Evolutionary conservation across 2,888 invertebrate genomes (phyloP), one percentile per base, ranked within the genome.

Genomic region (Drosophila differens): DNA sequence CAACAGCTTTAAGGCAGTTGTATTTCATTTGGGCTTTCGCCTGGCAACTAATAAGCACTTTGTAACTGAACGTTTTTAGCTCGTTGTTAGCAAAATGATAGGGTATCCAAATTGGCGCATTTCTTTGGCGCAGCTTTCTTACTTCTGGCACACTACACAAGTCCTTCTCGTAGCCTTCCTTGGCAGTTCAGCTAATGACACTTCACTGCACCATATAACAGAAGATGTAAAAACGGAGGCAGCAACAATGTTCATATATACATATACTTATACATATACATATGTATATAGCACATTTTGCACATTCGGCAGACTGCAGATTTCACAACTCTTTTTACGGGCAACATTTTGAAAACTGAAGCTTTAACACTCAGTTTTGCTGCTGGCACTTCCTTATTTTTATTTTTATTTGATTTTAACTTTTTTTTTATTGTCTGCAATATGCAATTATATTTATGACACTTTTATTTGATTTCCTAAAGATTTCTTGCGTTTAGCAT

Each of bases 361-460:
- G 51, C 41, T 39, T 44, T 33, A 55, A 33, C n/a, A 33, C 0
- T 4, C 25, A 25, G 41, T 32, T 9, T 25, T 28, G 28, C 4
- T 37, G 55, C 41, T 22, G 55, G 44, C 14, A 63, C 54, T 57
- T 70, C 44, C 39, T 51, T 58, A 54, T 53, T 30, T 47, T 10
- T 52, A 41, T 47, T 22, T 25, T 47, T 47, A 25, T 47, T 47
- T 25, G 47, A 9, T 25, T 16, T 47, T 25, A 16, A 28, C 41
- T 30, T 47, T 61, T 55, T 66, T 47, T 65, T 78, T 72, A 65
- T 65, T 76, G 67, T 55, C 63, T 69, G 67, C 61, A 66, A 74
- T 59, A 49, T 78, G 85, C 88, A 85, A 85, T 85, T 85, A 90
- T 85, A 83, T 85, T 90, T 90, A 85, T 85, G 90, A 76, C 74